These are phyloP conservation scores for Gila robusta DNA, from an alignment of 2,797 vertebrate species.

Conservation along the genomic window DNA sequence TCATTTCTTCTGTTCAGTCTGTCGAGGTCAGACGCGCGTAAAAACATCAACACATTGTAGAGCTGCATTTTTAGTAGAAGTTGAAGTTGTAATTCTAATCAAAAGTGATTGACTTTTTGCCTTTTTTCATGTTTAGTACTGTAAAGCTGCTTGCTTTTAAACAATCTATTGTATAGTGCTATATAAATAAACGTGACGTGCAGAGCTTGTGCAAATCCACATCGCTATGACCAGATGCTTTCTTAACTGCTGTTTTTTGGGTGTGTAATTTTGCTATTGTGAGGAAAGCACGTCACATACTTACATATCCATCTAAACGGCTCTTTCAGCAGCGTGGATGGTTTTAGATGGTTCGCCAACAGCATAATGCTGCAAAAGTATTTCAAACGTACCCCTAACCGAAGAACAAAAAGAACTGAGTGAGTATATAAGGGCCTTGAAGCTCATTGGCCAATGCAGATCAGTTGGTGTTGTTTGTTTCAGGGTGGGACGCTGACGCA, in stretches of 20 bases:
- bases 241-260: not conserved
- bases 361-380: not conserved
- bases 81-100: not conserved
- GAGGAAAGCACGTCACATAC: not conserved
- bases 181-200: not conserved
- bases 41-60: not conserved
- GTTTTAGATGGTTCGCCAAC: not conserved
- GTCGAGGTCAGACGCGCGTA: not conserved
- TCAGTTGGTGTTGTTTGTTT: not conserved
- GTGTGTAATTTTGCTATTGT: not conserved
- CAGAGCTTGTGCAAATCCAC: not conserved
- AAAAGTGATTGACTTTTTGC: not conserved
- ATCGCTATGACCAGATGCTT: not conserved
- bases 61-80: not conserved
- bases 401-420: not conserved
- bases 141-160: not conserved
- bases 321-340: not conserved
- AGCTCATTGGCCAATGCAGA: not conserved
- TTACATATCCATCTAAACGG: no score
- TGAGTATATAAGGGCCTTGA: not conserved
- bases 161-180: not conserved
- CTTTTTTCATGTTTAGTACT: not conserved
- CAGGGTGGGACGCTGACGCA: slow-evolving; percentile 90
- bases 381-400: not conserved
- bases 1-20: not conserved